Evolutionary conservation across 37 sponge, comb jelly and placozoan genomes (phyloP).

Genomic region (Cliona cf. orientalis): DNA sequence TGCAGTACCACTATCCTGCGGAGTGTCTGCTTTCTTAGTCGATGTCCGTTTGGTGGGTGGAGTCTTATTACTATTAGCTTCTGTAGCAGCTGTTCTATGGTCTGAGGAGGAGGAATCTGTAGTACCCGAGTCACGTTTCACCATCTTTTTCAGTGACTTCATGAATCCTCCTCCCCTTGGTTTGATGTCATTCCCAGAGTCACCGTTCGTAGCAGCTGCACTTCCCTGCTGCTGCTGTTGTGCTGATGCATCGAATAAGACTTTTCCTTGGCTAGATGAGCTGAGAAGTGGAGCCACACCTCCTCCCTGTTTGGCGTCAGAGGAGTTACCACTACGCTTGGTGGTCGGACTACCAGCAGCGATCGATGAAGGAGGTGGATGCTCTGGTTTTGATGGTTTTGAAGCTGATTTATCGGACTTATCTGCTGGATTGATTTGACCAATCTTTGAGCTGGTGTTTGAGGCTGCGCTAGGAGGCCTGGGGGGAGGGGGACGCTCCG

Average conservation of each 20-base stretch:
- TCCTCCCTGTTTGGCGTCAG: not conserved
- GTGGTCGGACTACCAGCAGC: not conserved
- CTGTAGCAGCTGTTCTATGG: too few relatives aligned
- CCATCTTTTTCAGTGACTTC: slow-evolving; percentile 55
- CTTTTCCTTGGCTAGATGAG: not conserved
- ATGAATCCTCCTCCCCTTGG: slow-evolving; percentile 31
- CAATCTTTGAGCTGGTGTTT: not conserved
- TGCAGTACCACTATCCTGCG: too few relatives aligned
- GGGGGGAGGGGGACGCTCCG: slow-evolving; percentile 39
- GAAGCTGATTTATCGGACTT: not conserved
- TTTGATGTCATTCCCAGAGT: not conserved
- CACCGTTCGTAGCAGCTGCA: not conserved
- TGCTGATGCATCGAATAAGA: too few relatives aligned
- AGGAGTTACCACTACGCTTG: not conserved
- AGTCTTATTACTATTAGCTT: too few relatives aligned
- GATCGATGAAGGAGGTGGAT: not conserved
- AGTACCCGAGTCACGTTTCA: slow-evolving; percentile 13
- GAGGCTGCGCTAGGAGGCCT: slow-evolving; percentile 8
- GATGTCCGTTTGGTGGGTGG: too few relatives aligned
- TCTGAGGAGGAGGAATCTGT: too few relatives aligned
- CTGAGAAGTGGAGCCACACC: not conserved
- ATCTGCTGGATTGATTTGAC: too few relatives aligned
- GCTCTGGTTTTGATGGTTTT: not conserved
- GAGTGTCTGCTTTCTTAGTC: too few relatives aligned
- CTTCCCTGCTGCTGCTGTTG: not conserved